Conservation (phyloP, 2,888 invertebrate genomes). For the Nymphalis c-album region DNA sequence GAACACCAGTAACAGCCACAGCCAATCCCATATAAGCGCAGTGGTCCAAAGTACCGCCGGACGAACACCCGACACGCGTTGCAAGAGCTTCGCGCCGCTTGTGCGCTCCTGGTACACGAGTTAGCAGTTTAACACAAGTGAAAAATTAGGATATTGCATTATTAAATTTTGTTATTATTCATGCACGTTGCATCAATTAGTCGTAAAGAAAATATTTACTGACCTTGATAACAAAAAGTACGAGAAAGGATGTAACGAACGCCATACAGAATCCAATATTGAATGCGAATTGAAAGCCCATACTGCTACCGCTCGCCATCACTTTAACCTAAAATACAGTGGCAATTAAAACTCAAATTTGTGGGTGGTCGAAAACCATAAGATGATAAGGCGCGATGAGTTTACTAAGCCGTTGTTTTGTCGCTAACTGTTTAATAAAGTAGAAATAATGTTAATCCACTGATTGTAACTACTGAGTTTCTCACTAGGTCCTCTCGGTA, state of each 20-base stretch:
- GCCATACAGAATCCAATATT: constrained; percentile 90
- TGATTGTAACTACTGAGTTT: no score
- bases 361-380: no score
- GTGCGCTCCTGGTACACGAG: constrained; percentile 81
- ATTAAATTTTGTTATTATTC: no score
- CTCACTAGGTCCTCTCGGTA: no score
- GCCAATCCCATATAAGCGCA: constrained; percentile 85
- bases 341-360: no score
- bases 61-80: constrained; percentile 86
- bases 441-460: no score
- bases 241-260: constrained; percentile 85
- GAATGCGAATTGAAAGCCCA: constrained; percentile 84
- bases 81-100: constrained; percentile 85
- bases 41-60: constrained; percentile 86
- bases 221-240: constrained; percentile 81
- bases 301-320: constrained; percentile 73
- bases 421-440: no score
- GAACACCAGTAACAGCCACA: constrained; percentile 83
- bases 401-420: not conserved
- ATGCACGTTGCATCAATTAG: no score
- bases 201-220: constrained; percentile 10
- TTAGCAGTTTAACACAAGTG: no score
- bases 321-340: constrained; percentile 62
- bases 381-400: no score
- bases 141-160: no score